A percentile compares a stretch with the other conserved stretches of the same genome.
phyloP scores from a whole-genome alignment of 2,888 invertebrate genomes.

The Ypsolopha sequella region DNA sequence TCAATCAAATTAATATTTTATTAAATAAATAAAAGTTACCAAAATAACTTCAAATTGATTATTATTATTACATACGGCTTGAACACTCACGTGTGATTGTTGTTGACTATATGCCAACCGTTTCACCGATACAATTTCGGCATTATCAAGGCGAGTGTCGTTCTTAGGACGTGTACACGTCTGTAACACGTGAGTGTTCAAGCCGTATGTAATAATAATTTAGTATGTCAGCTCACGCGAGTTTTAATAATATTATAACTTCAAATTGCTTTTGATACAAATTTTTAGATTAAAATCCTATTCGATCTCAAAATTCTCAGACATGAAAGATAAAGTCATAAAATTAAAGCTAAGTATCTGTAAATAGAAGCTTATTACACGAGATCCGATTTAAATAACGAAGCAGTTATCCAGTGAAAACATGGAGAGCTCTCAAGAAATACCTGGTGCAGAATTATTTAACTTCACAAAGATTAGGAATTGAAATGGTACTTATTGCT shows the following conservation, averaged over 20 bases:
- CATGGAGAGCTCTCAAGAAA: slow-evolving; percentile 47
- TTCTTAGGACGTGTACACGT: too few species aligned
- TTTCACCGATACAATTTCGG: too few species aligned
- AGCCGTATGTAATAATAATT: too few species aligned
- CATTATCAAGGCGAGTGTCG: too few species aligned
- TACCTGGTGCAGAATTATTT: slow-evolving; percentile 55
- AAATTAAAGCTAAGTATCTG: slow-evolving; percentile 1
- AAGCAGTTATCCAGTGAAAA: slow-evolving; percentile 21
- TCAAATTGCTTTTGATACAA: background rate
- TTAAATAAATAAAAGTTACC: background rate
- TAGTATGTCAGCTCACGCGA: too few species aligned
- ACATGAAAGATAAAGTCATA: background rate
- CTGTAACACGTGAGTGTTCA: too few species aligned
- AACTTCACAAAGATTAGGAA: slow-evolving; percentile 39
- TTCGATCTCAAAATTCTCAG: background rate
- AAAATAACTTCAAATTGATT: background rate
- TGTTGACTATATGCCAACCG: too few species aligned
- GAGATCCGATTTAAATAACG: slow-evolving; percentile 28
- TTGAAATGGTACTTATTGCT: too few species aligned
- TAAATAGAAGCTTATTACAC: slow-evolving; percentile 20
- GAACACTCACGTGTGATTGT: too few species aligned
- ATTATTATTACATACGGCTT: background rate
- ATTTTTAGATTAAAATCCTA: background rate
- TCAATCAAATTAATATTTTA: too few species aligned
- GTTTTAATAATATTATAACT: too few species aligned